Evolutionary conservation across 2,888 invertebrate species (phyloP).

Genomic region (Caenorhabditis drosophilae): DNA sequence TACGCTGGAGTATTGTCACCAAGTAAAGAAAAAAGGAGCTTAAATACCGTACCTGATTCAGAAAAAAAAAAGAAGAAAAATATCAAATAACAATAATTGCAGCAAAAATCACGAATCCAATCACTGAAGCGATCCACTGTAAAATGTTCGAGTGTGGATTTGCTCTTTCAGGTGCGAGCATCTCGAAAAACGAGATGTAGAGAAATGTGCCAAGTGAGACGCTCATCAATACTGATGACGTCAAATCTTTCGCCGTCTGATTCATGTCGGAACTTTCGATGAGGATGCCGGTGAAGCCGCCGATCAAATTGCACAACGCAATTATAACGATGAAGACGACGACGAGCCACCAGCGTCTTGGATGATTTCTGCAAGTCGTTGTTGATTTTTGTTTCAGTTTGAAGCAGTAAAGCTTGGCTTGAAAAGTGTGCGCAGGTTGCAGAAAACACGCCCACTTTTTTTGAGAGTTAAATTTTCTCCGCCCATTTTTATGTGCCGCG

Average conservation of each 20-base stretch:
- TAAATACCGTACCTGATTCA: too few species aligned
- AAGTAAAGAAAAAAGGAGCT: too few species aligned
- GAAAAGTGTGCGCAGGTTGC: too few species aligned
- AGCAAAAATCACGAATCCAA: slow-evolving; percentile 46
- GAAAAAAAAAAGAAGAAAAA: too few species aligned
- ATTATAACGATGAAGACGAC: slow-evolving; percentile 34
- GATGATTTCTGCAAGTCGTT: slow-evolving; percentile 37
- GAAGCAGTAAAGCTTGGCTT: background rate
- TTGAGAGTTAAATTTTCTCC: too few species aligned
- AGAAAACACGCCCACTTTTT: too few species aligned
- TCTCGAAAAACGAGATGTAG: slow-evolving; percentile 57
- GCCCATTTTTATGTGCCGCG: too few species aligned
- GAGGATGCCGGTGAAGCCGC: slow-evolving; percentile 53
- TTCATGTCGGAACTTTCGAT: slow-evolving; percentile 46
- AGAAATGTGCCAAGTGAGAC: slow-evolving; percentile 57
- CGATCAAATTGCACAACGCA: slow-evolving; percentile 34
- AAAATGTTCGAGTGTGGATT: slow-evolving; percentile 46
- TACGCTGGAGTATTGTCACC: too few species aligned
- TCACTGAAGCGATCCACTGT: slow-evolving; percentile 43
- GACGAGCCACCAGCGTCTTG: slow-evolving; percentile 32
- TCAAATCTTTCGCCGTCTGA: slow-evolving; percentile 33
- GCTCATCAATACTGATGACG: slow-evolving; percentile 41
- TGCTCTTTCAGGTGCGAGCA: slow-evolving; percentile 47
- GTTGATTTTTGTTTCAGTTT: background rate
- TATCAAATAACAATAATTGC: slow-evolving; percentile 22